Conservation (phyloP, 2,797 vertebrate genomes). For the Ataeniobius toweri region DNA sequence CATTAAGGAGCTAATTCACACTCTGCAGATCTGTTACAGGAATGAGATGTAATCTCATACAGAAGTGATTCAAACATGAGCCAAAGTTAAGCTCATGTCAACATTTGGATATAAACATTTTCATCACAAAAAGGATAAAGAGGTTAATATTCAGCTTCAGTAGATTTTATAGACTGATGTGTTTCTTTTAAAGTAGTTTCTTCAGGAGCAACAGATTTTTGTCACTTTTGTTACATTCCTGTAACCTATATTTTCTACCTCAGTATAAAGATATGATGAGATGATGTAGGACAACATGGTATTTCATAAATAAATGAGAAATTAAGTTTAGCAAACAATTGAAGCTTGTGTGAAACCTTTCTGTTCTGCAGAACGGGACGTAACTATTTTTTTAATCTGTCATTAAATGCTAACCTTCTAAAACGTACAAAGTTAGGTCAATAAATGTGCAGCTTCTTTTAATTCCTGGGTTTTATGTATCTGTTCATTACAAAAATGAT, state of each 20-base stretch:
- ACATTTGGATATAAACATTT: slow-evolving; percentile 9
- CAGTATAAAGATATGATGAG: neutral
- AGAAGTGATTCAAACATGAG: slow-evolving; percentile 12
- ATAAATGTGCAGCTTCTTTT: neutral
- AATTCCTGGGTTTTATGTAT: neutral
- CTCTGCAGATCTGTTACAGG: slow-evolving; percentile 11
- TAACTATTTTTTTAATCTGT: neutral
- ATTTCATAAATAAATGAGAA: neutral
- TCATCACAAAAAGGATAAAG: neutral
- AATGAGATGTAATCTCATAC: neutral
- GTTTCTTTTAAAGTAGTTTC: neutral
- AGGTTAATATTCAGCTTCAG: neutral
- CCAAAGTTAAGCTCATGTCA: slow-evolving; percentile 5
- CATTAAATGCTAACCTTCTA: neutral
- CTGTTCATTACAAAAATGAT: neutral
- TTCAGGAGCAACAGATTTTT: neutral
- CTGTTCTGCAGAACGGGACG: neutral
- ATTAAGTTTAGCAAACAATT: no score
- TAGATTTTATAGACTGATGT: neutral
- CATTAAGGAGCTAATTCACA: slow-evolving; percentile 18
- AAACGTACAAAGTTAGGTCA: no score
- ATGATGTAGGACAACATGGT: neutral
- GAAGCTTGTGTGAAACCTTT: neutral
- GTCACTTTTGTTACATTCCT: neutral
- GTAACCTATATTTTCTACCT: neutral